Evolutionary conservation across 1,140 invertebrate genomes (phyloP), one percentile per base, ranked within the genome.

Genomic region (Oreohelix idahoensis): DNA sequence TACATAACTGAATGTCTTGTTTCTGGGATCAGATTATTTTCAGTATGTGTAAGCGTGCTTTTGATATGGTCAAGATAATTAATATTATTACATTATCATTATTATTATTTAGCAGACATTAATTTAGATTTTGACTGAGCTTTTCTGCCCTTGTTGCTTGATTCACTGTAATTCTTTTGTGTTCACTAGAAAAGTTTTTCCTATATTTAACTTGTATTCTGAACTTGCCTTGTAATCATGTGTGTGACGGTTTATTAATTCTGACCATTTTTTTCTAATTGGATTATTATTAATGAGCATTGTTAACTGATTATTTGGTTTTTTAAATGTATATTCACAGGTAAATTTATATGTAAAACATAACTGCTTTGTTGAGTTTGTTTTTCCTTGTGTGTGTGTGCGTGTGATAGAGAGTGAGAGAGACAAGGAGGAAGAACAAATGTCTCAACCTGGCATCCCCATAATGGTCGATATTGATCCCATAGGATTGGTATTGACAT

Each of bases 251-350:
- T 81, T n/a, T 79, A 69, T 80, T 80, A 45, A 80, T 80, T 80
- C 77, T 29, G 71, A 73, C 35, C 69, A 75, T 82, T 82, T 74
- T 82, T 42, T 45, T 42, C 49, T 71, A 45, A 75, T 82, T 82
- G 51, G 51, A 82, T 82, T 82, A 53, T 26, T 82, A 75, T 81
- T 81, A 77, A n/a, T 77, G 53, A 73, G 17, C 80, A 82, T 82
- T 82, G 80, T 82, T 82, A n/a, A 82, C 42, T 63, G 71, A 82
- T 70, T 82, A 10, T 82, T 82, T 82, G 49, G 80, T 74, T 82
- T 75, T 58, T 82, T 81, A 71, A 71, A 82, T 82, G 80, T 82
- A 82, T 82, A 74, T 74, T 82, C 39, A 39, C 58, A 82, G 73
- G 71, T 74, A 82, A 82, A 82, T 74, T 82, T 82, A 51, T 82